phyloP scores from a whole-genome alignment of 2,113 vertebrate species.

The Pedetes capensis region DNA sequence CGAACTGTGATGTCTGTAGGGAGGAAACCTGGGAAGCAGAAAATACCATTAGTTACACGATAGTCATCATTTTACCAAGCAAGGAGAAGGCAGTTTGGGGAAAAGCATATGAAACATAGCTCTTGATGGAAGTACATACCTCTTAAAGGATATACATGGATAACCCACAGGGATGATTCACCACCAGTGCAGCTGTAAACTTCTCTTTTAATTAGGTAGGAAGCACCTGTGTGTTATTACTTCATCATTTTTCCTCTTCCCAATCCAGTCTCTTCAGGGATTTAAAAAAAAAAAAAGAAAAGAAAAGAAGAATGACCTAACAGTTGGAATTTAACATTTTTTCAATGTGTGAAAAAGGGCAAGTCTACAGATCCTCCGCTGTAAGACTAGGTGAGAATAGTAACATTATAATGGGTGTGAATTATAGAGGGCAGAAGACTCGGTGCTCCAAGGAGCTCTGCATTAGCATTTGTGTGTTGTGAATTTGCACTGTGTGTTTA shows the following conservation, averaged over 20 bases:
- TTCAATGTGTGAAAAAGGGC: not conserved
- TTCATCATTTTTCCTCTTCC: slow-evolving; percentile 57
- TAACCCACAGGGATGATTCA: slow-evolving; percentile 49
- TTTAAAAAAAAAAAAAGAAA: not conserved
- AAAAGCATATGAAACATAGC: slow-evolving; percentile 50
- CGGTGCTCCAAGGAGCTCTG: not conserved
- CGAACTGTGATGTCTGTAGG: slow-evolving; percentile 2
- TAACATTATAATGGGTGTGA: not conserved
- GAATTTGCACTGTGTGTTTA: slow-evolving; percentile 27
- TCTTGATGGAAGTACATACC: slow-evolving; percentile 3
- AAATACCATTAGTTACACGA: slow-evolving; percentile 46
- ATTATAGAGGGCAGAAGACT: not conserved
- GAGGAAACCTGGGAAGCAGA: slow-evolving; percentile 53
- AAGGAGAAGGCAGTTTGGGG: slow-evolving; percentile 26
- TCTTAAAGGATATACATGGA: slow-evolving; percentile 22
- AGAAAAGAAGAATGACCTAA: not conserved
- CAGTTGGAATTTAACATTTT: slow-evolving; percentile 39
- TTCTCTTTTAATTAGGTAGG: slow-evolving; percentile 75
- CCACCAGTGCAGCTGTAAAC: slow-evolving; percentile 49
- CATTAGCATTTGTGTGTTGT: not conserved
- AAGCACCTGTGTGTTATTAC: slow-evolving; percentile 75
- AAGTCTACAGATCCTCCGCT: not conserved
- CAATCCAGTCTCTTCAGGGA: slow-evolving; percentile 40
- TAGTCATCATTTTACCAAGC: slow-evolving; percentile 8
- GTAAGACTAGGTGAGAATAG: not conserved